A percentile compares a stretch with the other conserved stretches of the same genome.
Evolutionary conservation across 2,888 invertebrate genomes (phyloP).

Genomic region (Deilephila porcellus): DNA sequence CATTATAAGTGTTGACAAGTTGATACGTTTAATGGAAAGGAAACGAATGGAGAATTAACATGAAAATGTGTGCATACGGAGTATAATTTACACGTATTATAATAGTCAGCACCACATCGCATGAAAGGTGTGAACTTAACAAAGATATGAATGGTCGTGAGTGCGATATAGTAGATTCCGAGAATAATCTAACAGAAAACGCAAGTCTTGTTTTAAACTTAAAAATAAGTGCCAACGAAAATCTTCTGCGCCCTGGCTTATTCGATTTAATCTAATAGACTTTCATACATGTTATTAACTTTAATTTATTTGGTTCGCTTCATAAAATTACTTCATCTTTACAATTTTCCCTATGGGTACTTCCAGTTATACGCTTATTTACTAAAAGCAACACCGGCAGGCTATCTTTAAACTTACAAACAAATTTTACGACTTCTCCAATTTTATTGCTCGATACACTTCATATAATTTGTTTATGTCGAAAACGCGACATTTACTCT

Average conservation of each 20-base stretch:
- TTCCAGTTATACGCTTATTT: background rate
- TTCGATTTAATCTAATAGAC: too few relatives aligned
- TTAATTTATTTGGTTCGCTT: too few relatives aligned
- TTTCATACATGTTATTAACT: too few relatives aligned
- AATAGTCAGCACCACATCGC: constrained; percentile 1
- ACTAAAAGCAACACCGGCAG: background rate
- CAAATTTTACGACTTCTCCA: background rate
- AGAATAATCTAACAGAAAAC: constrained; percentile 5
- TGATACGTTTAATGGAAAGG: constrained; percentile 16
- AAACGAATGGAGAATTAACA: constrained; percentile 22
- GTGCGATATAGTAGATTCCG: constrained; percentile 18
- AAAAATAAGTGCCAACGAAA: background rate
- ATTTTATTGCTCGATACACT: constrained; percentile 9
- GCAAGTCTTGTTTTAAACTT: background rate
- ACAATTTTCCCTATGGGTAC: background rate
- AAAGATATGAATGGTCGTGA: constrained; percentile 2
- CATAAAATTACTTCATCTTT: background rate
- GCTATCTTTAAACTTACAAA: background rate
- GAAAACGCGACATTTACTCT: constrained; percentile 12
- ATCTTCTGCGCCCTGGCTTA: background rate
- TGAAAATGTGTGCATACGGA: constrained; percentile 22
- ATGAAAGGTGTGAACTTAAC: constrained; percentile 18
- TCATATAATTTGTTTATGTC: constrained; percentile 17
- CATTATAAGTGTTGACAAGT: constrained; percentile 9
- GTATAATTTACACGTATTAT: constrained; percentile 8